phyloP scores from a whole-genome alignment of 2,113 vertebrate genomes.

The Pangasianodon gigas region DNA sequence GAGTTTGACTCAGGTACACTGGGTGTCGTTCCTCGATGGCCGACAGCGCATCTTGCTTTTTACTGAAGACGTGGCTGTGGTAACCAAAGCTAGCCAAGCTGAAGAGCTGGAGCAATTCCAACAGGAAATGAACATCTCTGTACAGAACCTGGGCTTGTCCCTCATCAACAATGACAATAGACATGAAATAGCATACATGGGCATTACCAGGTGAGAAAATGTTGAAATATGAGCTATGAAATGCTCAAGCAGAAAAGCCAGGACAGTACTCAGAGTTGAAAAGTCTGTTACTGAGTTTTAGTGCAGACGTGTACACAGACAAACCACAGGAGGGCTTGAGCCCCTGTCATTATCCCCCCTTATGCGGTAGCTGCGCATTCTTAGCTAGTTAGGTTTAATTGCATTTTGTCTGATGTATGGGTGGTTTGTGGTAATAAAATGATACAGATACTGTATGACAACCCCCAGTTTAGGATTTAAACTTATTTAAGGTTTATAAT shows the following conservation, averaged over 20 bases:
- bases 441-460: not conserved
- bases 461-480: not conserved
- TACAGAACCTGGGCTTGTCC: constrained; percentile 91
- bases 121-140: constrained; percentile 85
- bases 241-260: not conserved
- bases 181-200: constrained; percentile 92
- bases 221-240: not conserved
- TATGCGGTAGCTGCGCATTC: too few relatives aligned
- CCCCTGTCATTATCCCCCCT: not conserved
- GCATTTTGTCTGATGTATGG: not conserved
- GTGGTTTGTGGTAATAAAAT: not conserved
- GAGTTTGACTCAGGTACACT: constrained; percentile 83
- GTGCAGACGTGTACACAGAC: not conserved
- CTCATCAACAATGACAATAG: constrained; percentile 86
- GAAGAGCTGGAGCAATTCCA: constrained; percentile 93
- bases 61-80: constrained; percentile 88
- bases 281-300: not conserved
- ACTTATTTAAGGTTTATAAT: not conserved
- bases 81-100: constrained; percentile 90
- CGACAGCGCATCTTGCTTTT: constrained; percentile 92
- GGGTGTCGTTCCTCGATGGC: constrained; percentile 95
- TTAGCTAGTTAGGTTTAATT: not conserved
- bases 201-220: constrained; percentile 86
- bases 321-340: not conserved
- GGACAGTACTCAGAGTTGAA: not conserved